Evolutionary conservation across 2,797 vertebrate genomes (phyloP).

Genomic region (Thalassophryne amazonica): DNA sequence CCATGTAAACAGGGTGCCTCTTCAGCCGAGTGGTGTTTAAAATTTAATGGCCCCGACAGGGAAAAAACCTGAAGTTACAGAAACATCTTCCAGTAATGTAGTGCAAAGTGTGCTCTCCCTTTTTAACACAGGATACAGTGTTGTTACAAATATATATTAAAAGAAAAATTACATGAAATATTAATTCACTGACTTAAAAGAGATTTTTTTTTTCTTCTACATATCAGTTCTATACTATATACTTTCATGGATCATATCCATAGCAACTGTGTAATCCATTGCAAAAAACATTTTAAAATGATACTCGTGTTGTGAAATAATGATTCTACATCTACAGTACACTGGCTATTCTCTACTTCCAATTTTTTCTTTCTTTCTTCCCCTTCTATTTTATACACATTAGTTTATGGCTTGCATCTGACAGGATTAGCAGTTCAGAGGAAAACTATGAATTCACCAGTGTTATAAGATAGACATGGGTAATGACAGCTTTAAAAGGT

Average conservation of each 20-base stretch:
- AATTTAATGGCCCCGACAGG: conserved; percentile 31
- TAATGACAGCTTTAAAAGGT: conserved; percentile 4
- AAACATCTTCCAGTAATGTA: conserved; percentile 30
- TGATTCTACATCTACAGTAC: conserved; percentile 16
- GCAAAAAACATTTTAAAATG: conserved; percentile 7
- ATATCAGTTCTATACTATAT: too few relatives aligned
- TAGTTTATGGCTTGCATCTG: not conserved
- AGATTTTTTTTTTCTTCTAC: too few relatives aligned
- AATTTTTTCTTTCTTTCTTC: not conserved
- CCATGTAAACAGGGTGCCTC: conserved; percentile 1
- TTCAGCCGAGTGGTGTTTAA: conserved; percentile 17
- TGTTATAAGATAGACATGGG: not conserved
- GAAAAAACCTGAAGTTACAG: not conserved
- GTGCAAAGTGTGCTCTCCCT: conserved; percentile 50
- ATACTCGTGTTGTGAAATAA: conserved; percentile 13
- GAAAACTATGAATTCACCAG: conserved; percentile 2
- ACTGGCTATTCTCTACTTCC: conserved; percentile 9
- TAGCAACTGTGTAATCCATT: conserved; percentile 12
- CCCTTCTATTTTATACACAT: conserved; percentile 3
- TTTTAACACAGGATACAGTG: conserved; percentile 46
- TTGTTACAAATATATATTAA: conserved; percentile 28
- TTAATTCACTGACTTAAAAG: conserved; percentile 9
- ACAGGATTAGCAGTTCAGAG: not conserved
- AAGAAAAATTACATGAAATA: conserved; percentile 17
- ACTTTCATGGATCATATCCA: conserved; percentile 4